Conservation (phyloP, 2,888 invertebrate genomes). For the Cantharis nigra region DNA sequence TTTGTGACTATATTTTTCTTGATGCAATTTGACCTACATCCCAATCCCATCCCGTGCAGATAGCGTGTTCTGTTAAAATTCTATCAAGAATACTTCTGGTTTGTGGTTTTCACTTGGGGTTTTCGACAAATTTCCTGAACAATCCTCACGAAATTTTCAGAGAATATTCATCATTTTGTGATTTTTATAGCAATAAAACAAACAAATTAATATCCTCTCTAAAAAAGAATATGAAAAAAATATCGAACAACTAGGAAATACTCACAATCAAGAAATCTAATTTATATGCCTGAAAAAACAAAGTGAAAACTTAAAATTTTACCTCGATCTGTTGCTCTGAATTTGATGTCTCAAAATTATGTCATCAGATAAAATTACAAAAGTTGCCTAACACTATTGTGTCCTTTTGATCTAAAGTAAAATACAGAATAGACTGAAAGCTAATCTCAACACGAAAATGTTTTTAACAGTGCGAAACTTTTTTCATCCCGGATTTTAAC, state of each 20-base stretch:
- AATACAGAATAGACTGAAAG: background rate
- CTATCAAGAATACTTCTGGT: background rate
- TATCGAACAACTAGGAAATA: background rate
- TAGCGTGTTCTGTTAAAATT: background rate
- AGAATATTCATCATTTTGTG: background rate
- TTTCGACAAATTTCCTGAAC: background rate
- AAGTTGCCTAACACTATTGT: background rate
- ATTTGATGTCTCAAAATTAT: background rate
- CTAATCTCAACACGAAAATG: background rate
- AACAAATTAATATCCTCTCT: too few species aligned
- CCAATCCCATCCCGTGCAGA: background rate
- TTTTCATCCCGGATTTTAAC: background rate
- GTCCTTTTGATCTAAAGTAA: background rate
- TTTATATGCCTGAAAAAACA: background rate
- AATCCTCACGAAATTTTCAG: background rate
- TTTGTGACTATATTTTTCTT: background rate
- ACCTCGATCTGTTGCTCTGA: background rate
- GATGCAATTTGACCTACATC: background rate
- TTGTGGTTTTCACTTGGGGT: background rate
- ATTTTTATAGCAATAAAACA: too few species aligned
- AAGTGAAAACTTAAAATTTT: background rate
- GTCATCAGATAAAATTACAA: background rate
- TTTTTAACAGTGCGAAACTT: background rate
- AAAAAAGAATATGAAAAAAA: too few species aligned
- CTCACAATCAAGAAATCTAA: background rate